Percentiles rank a stretch among this genome's conserved stretches.
Conservation (phyloP, 2,888 invertebrate genomes). For the Parnassius mnemosyne region DNA sequence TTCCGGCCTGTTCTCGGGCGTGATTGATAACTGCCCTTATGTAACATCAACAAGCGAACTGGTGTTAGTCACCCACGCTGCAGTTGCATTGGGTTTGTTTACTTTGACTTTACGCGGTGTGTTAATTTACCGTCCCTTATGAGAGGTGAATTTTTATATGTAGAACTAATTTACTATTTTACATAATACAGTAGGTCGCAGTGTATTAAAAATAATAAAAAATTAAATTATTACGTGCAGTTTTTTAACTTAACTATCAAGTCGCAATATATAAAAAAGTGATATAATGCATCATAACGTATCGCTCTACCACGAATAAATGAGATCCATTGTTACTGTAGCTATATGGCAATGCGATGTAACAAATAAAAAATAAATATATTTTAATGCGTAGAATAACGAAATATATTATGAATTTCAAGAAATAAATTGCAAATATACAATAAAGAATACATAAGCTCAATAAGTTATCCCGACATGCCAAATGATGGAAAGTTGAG, state of each 20-base stretch:
- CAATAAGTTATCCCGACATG: neutral
- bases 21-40: conserved; percentile 39
- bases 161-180: conserved; percentile 2
- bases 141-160: conserved; percentile 10
- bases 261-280: too few relatives aligned
- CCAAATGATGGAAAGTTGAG: conserved; percentile 4
- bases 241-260: too few relatives aligned
- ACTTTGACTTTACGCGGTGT: conserved; percentile 9
- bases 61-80: conserved; percentile 31
- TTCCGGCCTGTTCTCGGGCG: conserved; percentile 32
- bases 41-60: conserved; percentile 26
- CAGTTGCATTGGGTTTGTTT: conserved; percentile 13
- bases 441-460: neutral
- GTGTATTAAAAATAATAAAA: too few relatives aligned
- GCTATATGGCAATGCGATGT: too few relatives aligned
- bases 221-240: too few relatives aligned
- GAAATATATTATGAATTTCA: too few relatives aligned
- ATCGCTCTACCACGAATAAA: too few relatives aligned
- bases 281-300: too few relatives aligned
- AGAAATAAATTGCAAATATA: too few relatives aligned
- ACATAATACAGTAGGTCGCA: neutral
- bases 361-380: too few relatives aligned
- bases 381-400: too few relatives aligned
- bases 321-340: too few relatives aligned
- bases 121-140: conserved; percentile 15